A percentile compares a stretch with the other conserved stretches of the same genome.
These are phyloP conservation scores for Oncorhynchus gorbuscha DNA, from an alignment of 2,113 vertebrate genomes.

Conservation along the genomic window DNA sequence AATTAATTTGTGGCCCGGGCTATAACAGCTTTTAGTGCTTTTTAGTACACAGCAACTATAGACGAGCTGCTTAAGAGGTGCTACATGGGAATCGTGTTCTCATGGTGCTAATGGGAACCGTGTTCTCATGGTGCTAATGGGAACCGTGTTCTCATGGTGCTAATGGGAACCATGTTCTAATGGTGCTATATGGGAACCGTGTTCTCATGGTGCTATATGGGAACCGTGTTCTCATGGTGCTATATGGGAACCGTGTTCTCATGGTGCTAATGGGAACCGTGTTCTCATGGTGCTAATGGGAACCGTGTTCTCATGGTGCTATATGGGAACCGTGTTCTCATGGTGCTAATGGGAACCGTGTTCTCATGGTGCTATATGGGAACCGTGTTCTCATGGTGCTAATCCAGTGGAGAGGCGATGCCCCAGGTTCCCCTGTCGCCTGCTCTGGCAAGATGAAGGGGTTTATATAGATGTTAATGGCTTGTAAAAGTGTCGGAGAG, in stretches of 20 bases:
- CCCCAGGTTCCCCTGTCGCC: constrained; percentile 68
- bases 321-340: too few species aligned
- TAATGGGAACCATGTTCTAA: too few species aligned
- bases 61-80: constrained; percentile 60
- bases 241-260: too few species aligned
- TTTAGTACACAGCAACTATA: constrained; percentile 54
- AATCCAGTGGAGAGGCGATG: constrained; percentile 59
- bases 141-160: too few species aligned
- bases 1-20: constrained; percentile 72
- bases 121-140: constrained; percentile 52
- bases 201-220: too few species aligned
- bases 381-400: constrained; percentile 16
- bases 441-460: constrained; percentile 84
- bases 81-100: constrained; percentile 64
- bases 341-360: too few species aligned
- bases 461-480: constrained; percentile 69
- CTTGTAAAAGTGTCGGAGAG: constrained; percentile 10
- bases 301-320: too few species aligned
- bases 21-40: constrained; percentile 53
- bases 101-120: constrained; percentile 58
- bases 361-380: too few species aligned
- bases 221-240: too few species aligned
- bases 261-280: too few species aligned
- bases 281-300: too few species aligned
- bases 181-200: too few species aligned